phyloP scores from a whole-genome alignment of 2,797 vertebrate genomes.

The Myotis vivesi region DNA sequence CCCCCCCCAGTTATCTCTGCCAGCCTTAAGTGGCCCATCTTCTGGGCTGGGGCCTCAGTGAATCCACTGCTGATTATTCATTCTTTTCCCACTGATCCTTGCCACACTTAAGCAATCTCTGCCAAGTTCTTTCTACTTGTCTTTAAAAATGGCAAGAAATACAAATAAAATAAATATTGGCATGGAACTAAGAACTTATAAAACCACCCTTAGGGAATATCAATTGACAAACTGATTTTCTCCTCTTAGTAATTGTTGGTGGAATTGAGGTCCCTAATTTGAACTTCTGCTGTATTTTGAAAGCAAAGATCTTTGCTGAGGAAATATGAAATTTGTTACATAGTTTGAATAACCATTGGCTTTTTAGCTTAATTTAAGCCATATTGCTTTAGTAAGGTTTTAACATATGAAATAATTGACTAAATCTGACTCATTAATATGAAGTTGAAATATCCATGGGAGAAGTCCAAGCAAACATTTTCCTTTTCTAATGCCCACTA shows the following conservation, averaged over 20 bases:
- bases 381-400: background rate
- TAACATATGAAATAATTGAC: background rate
- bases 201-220: background rate
- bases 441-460: background rate
- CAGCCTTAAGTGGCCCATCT: background rate
- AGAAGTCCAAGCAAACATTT: conserved; percentile 37
- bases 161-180: background rate
- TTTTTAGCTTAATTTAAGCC: background rate
- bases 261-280: background rate
- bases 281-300: background rate
- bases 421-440: background rate
- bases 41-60: background rate
- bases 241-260: background rate
- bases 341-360: background rate
- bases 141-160: background rate
- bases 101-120: background rate
- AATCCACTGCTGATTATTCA: background rate
- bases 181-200: background rate
- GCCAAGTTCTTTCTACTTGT: background rate
- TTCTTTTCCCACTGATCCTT: background rate
- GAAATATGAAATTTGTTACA: background rate
- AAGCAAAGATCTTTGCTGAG: background rate
- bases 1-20: background rate
- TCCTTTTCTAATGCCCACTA: conserved; percentile 47
- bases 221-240: background rate